Percentiles rank a stretch among this genome's conserved stretches.
Conservation (phyloP, 2,797 vertebrate genomes). For the Eurystomus glaucurus region DNA sequence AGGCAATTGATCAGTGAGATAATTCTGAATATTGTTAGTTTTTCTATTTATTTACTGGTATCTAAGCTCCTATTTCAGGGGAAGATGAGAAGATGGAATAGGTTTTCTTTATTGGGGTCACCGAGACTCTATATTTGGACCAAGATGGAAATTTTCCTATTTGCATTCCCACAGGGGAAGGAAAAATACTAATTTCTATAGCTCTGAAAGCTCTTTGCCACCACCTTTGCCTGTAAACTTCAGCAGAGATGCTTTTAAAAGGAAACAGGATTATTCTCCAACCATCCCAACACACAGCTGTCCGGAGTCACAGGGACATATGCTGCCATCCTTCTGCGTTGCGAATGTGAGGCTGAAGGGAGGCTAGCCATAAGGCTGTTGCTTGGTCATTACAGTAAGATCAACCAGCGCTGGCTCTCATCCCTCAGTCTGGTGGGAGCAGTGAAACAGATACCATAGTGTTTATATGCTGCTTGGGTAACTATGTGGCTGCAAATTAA, state of each 20-base stretch:
- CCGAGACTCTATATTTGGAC: not conserved
- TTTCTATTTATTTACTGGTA: not conserved
- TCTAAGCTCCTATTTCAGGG: not conserved
- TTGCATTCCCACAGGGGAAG: not conserved
- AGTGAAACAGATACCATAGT: not conserved
- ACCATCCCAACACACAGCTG: not conserved
- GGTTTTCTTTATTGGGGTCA: not conserved
- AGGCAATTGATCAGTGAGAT: not conserved
- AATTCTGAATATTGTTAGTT: not conserved
- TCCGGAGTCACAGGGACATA: rapidly evolving
- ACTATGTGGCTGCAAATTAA: not conserved
- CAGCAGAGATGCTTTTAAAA: not conserved
- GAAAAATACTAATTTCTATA: not conserved
- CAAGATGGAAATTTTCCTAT: not conserved
- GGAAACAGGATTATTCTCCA: not conserved
- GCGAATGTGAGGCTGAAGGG: not conserved
- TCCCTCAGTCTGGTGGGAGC: not conserved
- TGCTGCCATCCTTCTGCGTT: not conserved
- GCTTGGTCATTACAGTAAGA: not conserved
- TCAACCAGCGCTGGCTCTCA: not conserved
- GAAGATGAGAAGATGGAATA: not conserved
- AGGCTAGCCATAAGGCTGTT: not conserved
- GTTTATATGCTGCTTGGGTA: not conserved
- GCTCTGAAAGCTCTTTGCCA: not conserved
- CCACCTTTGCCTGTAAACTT: not conserved